These are phyloP conservation scores for Fopius arisanus DNA, from an alignment of 1,140 invertebrate species.

Conservation along the genomic window DNA sequence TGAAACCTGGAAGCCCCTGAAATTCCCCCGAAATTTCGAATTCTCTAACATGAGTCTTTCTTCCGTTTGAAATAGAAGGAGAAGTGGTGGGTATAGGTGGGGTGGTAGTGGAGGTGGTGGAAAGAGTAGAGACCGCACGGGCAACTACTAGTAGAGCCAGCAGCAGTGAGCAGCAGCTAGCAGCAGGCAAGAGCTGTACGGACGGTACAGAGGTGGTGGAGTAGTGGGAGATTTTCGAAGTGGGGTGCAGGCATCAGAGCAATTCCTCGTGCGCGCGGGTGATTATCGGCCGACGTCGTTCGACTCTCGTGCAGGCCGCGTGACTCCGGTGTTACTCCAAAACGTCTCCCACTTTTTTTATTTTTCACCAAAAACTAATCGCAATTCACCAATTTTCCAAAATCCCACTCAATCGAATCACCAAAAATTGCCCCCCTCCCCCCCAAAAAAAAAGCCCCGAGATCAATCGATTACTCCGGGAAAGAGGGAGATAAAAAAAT, in stretches of 20 bases:
- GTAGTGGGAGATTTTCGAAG: slow-evolving; percentile 26
- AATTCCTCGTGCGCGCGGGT: slow-evolving; percentile 40
- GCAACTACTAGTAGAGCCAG: slow-evolving; percentile 5
- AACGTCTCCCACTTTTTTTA: background rate
- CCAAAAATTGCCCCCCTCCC: too few relatives aligned
- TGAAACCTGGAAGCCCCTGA: background rate
- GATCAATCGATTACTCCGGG: too few relatives aligned
- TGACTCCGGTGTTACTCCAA: slow-evolving; percentile 18
- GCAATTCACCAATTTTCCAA: too few relatives aligned
- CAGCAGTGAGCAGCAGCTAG: slow-evolving; percentile 6
- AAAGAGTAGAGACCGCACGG: background rate
- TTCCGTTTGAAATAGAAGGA: background rate
- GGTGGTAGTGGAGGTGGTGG: slow-evolving; percentile 8
- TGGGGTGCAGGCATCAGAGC: slow-evolving; percentile 36
- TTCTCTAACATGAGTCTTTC: background rate
- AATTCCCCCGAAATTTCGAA: too few relatives aligned
- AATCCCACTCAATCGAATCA: too few relatives aligned
- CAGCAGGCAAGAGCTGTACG: slow-evolving; percentile 4
- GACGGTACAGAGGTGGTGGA: slow-evolving; percentile 8
- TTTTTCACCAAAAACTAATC: too few relatives aligned
- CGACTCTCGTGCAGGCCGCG: slow-evolving; percentile 36
- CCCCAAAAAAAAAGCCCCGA: too few relatives aligned
- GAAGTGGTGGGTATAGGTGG: slow-evolving; percentile 16
- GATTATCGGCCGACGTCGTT: slow-evolving; percentile 39
- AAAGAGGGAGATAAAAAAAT: too few relatives aligned